Evolutionary conservation across 2,888 invertebrate species (phyloP), one percentile per base, ranked within the genome.

Genomic region (Cheilosia variabilis): DNA sequence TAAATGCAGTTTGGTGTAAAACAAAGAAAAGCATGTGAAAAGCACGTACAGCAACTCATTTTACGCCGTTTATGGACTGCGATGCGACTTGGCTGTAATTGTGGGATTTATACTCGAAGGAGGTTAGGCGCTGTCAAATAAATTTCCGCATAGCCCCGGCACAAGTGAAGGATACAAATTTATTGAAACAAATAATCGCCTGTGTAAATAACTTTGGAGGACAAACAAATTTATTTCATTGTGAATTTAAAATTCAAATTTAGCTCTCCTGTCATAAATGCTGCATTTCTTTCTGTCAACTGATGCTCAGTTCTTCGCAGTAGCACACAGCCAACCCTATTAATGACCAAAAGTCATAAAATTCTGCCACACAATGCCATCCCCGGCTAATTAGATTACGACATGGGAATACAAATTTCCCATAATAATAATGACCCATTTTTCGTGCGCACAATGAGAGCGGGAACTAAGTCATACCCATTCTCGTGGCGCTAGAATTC

Each of bases 1-100:
- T 52, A 52, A 62, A 63, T 19, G 53, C 43, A 45, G 9, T 58
- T 41, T 24, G 10, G 27, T 41, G 53, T 27, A 66, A 15, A 66
- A 27, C 31, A 19, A 45, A 24, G 37, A 6, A 13, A 41, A 34
- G 76, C 34, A 43, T n/a, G 19, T 37, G 47, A 52, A 58, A 57
- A 58, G 57, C 78, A 19, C 24, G 17, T 22, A 13, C 4, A 24
- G 4, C 5, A 6, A 10, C 52, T 55, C 27, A 55, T 65, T 78
- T 53, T 57, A 43, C 19, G n/a, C 58, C 50, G 50, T 57, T 19
- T 73, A 76, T 81, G 63, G 37, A 41, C 37, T 62, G 55, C 37
- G 45, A 57, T 68, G 60, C 53, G 60, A 53, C 45, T 27, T 6
- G 27, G 27, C 1, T 27, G 45, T 62, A 57, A 69, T 80, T 75